phyloP scores from a whole-genome alignment of 2,888 invertebrate genomes.

The Campoplex nolae region DNA sequence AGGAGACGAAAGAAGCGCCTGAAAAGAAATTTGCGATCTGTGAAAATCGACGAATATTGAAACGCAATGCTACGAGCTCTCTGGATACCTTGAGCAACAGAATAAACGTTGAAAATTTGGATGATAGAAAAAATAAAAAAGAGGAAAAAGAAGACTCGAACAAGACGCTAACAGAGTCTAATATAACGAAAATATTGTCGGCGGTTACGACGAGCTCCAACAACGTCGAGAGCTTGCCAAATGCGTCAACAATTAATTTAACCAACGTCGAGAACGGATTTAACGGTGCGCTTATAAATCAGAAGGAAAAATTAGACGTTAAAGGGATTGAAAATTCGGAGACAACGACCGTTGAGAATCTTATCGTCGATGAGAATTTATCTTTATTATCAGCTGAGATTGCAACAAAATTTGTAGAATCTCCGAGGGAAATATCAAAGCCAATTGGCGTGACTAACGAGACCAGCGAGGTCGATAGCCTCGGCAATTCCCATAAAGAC shows the following conservation, averaged over 20 bases:
- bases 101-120: constrained; percentile 7
- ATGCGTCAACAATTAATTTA: constrained; percentile 76
- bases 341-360: background rate
- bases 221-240: constrained; percentile 73
- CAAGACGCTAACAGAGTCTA: background rate
- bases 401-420: constrained; percentile 27
- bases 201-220: constrained; percentile 32
- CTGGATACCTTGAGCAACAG: constrained; percentile 22
- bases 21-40: background rate
- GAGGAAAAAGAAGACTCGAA: constrained; percentile 27
- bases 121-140: constrained; percentile 18
- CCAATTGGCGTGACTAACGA: constrained; percentile 19
- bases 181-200: constrained; percentile 14
- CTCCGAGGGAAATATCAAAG: constrained; percentile 37
- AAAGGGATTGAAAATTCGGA: constrained; percentile 14
- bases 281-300: constrained; percentile 26
- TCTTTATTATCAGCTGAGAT: constrained; percentile 21
- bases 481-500: constrained; percentile 18
- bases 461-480: constrained; percentile 35
- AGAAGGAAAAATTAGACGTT: constrained; percentile 20
- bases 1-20: constrained; percentile 27
- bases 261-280: constrained; percentile 20
- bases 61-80: constrained; percentile 16
- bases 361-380: constrained; percentile 9
- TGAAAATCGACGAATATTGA: constrained; percentile 37